phyloP scores from a whole-genome alignment of 2,888 invertebrate genomes.

The Chloroclysta siterata region DNA sequence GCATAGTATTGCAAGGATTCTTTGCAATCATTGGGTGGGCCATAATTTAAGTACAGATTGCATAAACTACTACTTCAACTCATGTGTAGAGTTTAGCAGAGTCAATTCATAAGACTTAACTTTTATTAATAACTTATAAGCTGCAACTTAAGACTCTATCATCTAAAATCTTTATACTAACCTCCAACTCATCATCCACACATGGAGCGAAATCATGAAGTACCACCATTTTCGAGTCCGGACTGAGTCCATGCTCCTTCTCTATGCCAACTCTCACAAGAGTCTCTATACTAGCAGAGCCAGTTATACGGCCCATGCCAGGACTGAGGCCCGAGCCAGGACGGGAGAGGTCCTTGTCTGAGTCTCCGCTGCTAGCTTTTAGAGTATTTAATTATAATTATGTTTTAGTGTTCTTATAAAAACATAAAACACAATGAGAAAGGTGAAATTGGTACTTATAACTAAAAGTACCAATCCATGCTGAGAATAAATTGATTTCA shows the following conservation, averaged over 20 bases:
- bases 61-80: no score
- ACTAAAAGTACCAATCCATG: no score
- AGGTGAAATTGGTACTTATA: no score
- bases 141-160: no score
- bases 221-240: slow-evolving; percentile 97
- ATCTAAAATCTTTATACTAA: slow-evolving; percentile 54
- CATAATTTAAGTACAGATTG: no score
- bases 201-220: slow-evolving; percentile 97
- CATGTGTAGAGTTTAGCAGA: no score
- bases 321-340: slow-evolving; percentile 88
- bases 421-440: no score
- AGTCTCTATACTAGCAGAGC: slow-evolving; percentile 96
- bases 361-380: slow-evolving; percentile 89
- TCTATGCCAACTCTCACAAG: slow-evolving; percentile 95
- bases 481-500: no score
- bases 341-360: slow-evolving; percentile 89
- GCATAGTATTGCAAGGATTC: no score
- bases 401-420: background rate
- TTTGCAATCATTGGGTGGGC: no score
- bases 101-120: no score
- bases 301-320: slow-evolving; percentile 96
- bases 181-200: slow-evolving; percentile 97
- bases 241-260: slow-evolving; percentile 95
- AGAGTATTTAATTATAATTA: background rate
- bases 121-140: no score